These are phyloP conservation scores for Oopsacas minuta DNA, from an alignment of 37 sponge, comb jelly and placozoan species.

Conservation along the genomic window DNA sequence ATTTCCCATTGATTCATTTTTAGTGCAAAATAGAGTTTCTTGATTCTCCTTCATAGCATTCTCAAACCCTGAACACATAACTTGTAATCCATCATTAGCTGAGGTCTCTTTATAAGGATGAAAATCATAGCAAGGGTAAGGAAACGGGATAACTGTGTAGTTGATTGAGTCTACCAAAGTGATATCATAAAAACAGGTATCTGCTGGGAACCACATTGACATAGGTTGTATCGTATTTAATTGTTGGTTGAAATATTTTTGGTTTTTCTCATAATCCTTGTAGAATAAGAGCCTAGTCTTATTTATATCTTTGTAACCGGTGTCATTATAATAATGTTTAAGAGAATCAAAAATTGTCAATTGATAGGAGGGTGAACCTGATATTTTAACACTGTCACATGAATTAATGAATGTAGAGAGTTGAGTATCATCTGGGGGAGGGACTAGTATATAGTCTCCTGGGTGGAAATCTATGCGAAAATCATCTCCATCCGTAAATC, in stretches of 20 bases:
- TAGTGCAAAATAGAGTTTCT: not conserved
- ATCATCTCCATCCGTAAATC: not conserved
- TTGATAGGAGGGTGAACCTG: not conserved
- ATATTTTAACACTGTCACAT: not conserved
- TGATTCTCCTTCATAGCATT: not conserved
- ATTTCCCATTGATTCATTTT: not conserved
- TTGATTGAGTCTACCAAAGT: not conserved
- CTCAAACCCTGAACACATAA: not conserved
- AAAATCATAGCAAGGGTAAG: constrained; percentile 7
- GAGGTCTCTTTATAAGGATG: not conserved
- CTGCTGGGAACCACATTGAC: not conserved
- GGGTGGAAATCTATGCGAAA: not conserved
- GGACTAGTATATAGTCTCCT: not conserved
- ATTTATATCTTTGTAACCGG: too few relatives aligned
- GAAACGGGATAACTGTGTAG: not conserved
- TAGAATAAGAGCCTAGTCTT: too few relatives aligned
- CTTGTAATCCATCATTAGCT: not conserved
- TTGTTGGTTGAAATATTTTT: not conserved
- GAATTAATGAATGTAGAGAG: not conserved
- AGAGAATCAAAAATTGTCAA: not conserved
- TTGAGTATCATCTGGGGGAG: not conserved
- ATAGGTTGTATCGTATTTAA: not conserved
- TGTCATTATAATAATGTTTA: not conserved
- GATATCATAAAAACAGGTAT: not conserved
- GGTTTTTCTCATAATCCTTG: not conserved